These are phyloP conservation scores for Hemitrygon akajei DNA, from an alignment of 2,797 vertebrate species.

Conservation along the genomic window DNA sequence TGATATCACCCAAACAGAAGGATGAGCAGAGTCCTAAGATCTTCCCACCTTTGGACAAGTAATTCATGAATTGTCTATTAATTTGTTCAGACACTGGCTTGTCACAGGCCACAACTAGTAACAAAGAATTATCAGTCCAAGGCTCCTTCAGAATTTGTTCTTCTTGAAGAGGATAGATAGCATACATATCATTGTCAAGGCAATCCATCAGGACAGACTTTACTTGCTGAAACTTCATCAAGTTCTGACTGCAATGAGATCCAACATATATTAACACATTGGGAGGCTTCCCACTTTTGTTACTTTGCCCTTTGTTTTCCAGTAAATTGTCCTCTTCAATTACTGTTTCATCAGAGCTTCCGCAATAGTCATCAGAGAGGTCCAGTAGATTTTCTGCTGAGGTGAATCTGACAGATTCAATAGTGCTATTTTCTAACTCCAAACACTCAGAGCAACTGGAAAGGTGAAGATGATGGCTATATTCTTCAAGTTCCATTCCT, in stretches of 20 bases:
- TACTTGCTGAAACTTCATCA: constrained; percentile 56
- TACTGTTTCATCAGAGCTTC: constrained; percentile 39
- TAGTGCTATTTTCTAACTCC: constrained; percentile 86
- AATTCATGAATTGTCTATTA: constrained; percentile 66
- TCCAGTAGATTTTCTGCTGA: constrained; percentile 81
- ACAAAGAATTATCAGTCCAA: constrained; percentile 71
- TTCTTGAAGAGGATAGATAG: constrained; percentile 68
- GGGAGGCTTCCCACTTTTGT: constrained; percentile 61
- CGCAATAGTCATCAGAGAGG: constrained; percentile 60
- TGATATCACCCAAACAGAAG: constrained; percentile 65
- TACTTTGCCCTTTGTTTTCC: constrained; percentile 40
- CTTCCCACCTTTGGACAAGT: constrained; percentile 72
- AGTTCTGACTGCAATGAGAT: constrained; percentile 44
- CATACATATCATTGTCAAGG: constrained; percentile 64
- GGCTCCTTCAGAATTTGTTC: constrained; percentile 70
- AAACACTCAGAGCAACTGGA: constrained; percentile 85
- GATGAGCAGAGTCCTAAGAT: constrained; percentile 69
- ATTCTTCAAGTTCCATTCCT: constrained; percentile 40
- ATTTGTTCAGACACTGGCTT: constrained; percentile 56
- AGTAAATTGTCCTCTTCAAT: constrained; percentile 2
- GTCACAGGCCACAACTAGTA: constrained; percentile 72
- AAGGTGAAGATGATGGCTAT: constrained; percentile 69
- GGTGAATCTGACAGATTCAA: constrained; percentile 77
- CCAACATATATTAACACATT: constrained; percentile 79
- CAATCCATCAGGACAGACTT: constrained; percentile 62